Conservation (phyloP, 2,113 vertebrate species). For the Coreoperca whiteheadi region DNA sequence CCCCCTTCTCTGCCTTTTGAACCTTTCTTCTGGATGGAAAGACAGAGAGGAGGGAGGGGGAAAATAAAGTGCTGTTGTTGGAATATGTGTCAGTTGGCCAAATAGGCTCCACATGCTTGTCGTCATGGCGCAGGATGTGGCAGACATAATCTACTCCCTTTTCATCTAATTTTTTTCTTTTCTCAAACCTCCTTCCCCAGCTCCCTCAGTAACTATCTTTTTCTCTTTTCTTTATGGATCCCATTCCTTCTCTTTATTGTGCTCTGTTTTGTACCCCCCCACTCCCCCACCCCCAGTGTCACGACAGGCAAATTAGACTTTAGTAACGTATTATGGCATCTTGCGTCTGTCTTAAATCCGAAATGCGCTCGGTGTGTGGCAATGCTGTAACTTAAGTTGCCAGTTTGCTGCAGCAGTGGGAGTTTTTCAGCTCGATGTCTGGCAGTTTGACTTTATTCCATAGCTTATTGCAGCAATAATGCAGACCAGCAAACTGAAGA, state of each 20-base stretch:
- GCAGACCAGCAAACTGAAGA: constrained; percentile 62
- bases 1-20: constrained; percentile 48
- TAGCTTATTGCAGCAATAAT: constrained; percentile 73
- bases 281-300: constrained; percentile 38
- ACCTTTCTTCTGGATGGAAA: constrained; percentile 70
- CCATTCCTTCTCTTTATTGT: constrained; percentile 67
- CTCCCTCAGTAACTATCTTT: constrained; percentile 29
- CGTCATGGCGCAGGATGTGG: constrained; percentile 55
- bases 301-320: constrained; percentile 68
- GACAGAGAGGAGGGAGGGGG: constrained; percentile 43
- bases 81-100: constrained; percentile 81
- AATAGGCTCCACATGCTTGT: constrained; percentile 60
- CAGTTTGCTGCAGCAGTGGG: constrained; percentile 57
- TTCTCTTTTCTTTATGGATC: constrained; percentile 58
- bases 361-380: constrained; percentile 1
- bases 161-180: constrained; percentile 1
- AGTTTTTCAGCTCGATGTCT: constrained; percentile 52
- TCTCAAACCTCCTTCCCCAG: constrained; percentile 6
- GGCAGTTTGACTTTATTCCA: constrained; percentile 70
- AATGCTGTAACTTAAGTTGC: constrained; percentile 54
- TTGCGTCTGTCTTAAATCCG: constrained; percentile 41
- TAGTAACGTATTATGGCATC: constrained; percentile 45
- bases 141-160: constrained; percentile 36
- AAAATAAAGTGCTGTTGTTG: constrained; percentile 50
- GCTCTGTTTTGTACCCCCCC: constrained; percentile 53